Evolutionary conservation across 2,113 vertebrate species (phyloP), one percentile per base, ranked within the genome.

Genomic region (Notiomystis cincta): DNA sequence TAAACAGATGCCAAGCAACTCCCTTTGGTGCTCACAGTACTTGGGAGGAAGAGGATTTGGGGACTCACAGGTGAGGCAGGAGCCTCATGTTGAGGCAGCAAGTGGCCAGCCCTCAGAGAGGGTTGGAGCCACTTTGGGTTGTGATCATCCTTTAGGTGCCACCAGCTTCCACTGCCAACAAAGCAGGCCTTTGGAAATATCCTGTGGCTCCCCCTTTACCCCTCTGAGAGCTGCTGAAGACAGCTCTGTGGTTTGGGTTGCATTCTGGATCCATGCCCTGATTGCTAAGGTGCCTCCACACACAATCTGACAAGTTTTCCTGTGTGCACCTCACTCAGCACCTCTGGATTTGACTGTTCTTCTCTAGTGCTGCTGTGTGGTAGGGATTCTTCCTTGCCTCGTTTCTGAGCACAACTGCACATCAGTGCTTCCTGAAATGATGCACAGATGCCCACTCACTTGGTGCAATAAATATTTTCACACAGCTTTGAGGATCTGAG

Each of bases 1-100:
- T 7, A 82, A 91, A 57, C 0, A 2, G 27, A 45, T 4, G 2
- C 10, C 13, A 27, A 76, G 9, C 14, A 48, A 25, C 24, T 69
- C 27, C 10, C 23, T 65, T 72, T 72, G 21, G 20, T 57, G 6
- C 30, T 71, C 15, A 18, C 38, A 42, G 20, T 27, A 14, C 37
- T 33, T 82, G 38, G 19, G 13, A 73, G 17, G 37, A 82, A 38
- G 15, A 92, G 33, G 19, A 73, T 33, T 28, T 15, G 12, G 45
- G 6, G 61, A 40, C 31, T 37, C 38, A 4, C 4, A 53, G 4
- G 7, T 30, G 56, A 73, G 47, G 15, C 13, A 62, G 14, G 27
- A 75, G 11, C 10, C 18, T 33, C 10, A 20, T 0, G 0, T 12
- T 0, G 0, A 33, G n/a, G 21, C 21, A 67, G 40, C 20, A 75